Percentiles rank a stretch among this genome's conserved stretches.
phyloP scores from a whole-genome alignment of 2,797 vertebrate genomes.

The Dipus sagitta region DNA sequence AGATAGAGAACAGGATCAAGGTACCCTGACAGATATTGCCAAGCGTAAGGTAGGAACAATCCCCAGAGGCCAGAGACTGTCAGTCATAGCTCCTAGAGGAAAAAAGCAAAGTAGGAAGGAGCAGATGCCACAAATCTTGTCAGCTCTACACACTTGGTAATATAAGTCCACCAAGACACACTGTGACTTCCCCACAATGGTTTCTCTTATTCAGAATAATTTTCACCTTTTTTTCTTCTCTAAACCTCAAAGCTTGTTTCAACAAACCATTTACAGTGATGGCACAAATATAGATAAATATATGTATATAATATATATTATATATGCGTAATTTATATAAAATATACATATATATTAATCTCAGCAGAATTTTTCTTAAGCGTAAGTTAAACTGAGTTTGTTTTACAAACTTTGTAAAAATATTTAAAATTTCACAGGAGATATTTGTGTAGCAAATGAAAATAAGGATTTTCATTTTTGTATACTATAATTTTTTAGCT shows the following conservation, averaged over 20 bases:
- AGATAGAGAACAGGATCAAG: constrained; percentile 58
- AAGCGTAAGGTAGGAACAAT: constrained; percentile 33
- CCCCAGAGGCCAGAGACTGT: constrained; percentile 62
- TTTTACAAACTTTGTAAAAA: constrained; percentile 12
- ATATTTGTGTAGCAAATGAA: background rate
- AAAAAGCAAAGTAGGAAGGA: background rate
- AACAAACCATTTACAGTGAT: background rate
- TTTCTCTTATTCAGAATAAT: background rate
- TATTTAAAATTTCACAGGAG: background rate
- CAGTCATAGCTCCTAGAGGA: constrained; percentile 57
- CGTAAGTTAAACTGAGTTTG: background rate
- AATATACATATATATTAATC: background rate
- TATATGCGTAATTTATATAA: no score
- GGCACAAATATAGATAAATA: background rate
- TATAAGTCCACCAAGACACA: constrained; percentile 3
- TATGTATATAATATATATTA: background rate
- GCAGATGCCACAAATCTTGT: background rate
- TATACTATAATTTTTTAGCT: background rate
- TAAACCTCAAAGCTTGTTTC: background rate
- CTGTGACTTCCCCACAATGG: background rate
- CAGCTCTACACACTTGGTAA: background rate
- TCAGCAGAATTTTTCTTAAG: constrained; percentile 8
- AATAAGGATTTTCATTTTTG: background rate
- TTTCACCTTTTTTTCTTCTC: background rate
- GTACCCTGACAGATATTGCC: constrained; percentile 67